These are phyloP conservation scores for Sipha maydis DNA, from an alignment of 2,888 invertebrate species.

Conservation along the genomic window DNA sequence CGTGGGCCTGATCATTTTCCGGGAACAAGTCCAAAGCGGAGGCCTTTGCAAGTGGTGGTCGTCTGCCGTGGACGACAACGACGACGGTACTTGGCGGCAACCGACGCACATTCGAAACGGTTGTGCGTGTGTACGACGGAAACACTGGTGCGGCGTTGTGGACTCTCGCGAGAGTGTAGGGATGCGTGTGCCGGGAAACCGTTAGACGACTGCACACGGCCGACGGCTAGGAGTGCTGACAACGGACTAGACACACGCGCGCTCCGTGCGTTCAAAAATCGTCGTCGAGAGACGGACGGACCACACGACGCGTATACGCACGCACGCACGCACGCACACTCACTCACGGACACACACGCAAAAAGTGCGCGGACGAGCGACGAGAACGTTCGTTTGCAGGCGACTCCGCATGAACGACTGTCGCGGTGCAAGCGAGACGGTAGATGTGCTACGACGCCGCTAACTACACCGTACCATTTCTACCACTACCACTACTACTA, in stretches of 20 bases:
- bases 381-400: not conserved
- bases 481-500: too few species aligned
- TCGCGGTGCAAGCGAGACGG: conserved; percentile 35
- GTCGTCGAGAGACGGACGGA: not conserved
- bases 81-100: conserved; percentile 55
- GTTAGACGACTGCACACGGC: not conserved
- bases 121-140: conserved; percentile 17
- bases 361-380: not conserved
- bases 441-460: not conserved
- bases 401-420: conserved; percentile 59
- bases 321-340: not conserved
- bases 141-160: not conserved
- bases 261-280: not conserved
- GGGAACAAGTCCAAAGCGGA: conserved; percentile 56
- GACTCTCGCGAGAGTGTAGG: not conserved
- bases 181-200: not conserved
- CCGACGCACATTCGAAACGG: conserved; percentile 62
- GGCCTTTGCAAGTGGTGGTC: conserved; percentile 55
- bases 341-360: not conserved
- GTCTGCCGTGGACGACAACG: conserved; percentile 60
- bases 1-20: conserved; percentile 58
- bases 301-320: too few species aligned
- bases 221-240: not conserved
- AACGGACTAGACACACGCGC: not conserved
- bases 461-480: not conserved